Percentiles rank a stretch among this genome's conserved stretches.
Conservation (phyloP, 2,797 vertebrate species). For the Mus spretus region DNA sequence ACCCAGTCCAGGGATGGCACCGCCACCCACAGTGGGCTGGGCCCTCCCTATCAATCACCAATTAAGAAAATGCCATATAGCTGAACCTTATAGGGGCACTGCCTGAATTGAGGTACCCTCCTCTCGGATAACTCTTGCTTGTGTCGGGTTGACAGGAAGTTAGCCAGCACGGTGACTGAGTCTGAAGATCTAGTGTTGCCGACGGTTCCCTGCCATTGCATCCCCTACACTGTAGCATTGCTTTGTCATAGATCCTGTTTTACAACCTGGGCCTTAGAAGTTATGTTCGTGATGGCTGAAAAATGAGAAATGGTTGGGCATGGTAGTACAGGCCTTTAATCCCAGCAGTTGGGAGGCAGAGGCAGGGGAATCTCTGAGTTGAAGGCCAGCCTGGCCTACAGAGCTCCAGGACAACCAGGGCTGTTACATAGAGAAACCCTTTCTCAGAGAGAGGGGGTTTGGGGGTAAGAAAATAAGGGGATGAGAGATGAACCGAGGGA, state of each 20-base stretch:
- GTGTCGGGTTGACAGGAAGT: neutral
- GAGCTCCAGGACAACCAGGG: neutral
- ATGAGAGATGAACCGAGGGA: neutral
- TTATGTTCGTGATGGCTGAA: neutral
- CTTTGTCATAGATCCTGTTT: neutral
- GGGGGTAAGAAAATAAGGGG: neutral
- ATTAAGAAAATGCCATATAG: neutral
- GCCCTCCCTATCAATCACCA: neutral
- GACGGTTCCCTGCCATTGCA: accelerated
- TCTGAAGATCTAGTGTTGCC: neutral
- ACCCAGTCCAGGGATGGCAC: neutral
- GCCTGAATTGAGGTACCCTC: neutral
- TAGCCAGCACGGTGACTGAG: neutral
- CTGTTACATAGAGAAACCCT: neutral
- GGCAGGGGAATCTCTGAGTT: neutral
- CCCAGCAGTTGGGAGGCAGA: neutral
- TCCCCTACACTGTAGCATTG: neutral
- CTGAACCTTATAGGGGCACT: neutral
- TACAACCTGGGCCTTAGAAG: neutral
- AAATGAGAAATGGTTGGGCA: neutral
- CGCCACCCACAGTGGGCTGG: neutral
- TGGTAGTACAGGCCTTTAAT: neutral
- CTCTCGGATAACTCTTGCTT: neutral
- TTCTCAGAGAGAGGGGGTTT: neutral
- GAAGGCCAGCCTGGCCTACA: neutral